Percentiles rank a stretch among this genome's conserved stretches.
Evolutionary conservation across 2,888 invertebrate genomes (phyloP).

Genomic region (Steinernema hermaphroditum): DNA sequence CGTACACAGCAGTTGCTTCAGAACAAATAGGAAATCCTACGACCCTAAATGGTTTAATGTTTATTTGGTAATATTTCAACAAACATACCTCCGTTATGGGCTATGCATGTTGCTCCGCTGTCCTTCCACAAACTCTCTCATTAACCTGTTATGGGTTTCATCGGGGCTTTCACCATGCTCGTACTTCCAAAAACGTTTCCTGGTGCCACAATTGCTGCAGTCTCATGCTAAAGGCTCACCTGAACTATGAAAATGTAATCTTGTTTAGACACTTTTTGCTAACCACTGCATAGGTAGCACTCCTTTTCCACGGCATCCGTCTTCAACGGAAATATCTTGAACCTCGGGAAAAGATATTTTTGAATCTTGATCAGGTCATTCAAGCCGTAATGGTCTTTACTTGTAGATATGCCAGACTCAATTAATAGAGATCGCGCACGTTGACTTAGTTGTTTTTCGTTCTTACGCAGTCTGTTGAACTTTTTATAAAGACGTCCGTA

Average conservation of each 20-base stretch:
- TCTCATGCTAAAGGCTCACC: neutral
- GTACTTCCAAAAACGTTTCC: neutral
- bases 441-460: neutral
- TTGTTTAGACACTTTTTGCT: neutral
- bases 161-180: neutral
- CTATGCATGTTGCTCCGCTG: neutral
- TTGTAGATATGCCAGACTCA: neutral
- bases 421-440: neutral
- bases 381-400: neutral
- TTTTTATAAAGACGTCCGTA: neutral
- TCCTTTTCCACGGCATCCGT: neutral
- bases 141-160: neutral
- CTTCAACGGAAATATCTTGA: neutral
- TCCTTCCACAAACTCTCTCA: neutral
- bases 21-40: neutral
- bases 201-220: neutral
- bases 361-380: neutral
- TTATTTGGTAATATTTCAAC: no score
- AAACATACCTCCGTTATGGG: neutral
- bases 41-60: no score
- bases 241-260: neutral
- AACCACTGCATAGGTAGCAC: neutral
- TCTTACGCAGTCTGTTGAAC: neutral
- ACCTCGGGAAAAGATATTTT: neutral
- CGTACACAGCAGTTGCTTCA: neutral